Evolutionary conservation across 2,888 invertebrate species (phyloP).

Genomic region (Baronia brevicornis): DNA sequence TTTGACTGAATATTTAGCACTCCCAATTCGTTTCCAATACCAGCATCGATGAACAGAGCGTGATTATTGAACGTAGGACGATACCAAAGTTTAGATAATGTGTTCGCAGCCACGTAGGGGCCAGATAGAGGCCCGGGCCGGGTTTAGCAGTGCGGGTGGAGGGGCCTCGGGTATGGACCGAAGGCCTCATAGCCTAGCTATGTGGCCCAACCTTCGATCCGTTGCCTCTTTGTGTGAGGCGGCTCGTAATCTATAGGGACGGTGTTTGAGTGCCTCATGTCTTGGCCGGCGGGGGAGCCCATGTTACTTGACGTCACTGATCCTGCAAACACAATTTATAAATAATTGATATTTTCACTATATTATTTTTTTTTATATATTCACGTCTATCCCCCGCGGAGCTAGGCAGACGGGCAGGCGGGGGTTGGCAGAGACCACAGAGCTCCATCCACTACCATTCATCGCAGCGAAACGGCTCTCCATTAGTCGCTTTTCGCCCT

Average conservation of each 20-base stretch:
- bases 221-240: conserved; percentile 85
- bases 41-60: conserved; percentile 34
- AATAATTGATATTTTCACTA: no score
- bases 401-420: no score
- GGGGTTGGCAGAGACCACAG: no score
- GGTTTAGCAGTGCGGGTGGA: conserved; percentile 70
- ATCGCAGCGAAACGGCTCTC: no score
- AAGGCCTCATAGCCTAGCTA: conserved; percentile 79
- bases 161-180: conserved; percentile 66
- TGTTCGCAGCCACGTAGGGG: conserved; percentile 26
- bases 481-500: no score
- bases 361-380: no score
- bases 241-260: conserved; percentile 72
- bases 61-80: conserved; percentile 28
- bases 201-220: conserved; percentile 95
- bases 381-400: no score
- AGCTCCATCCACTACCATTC: no score
- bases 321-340: conserved; percentile 62
- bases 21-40: conserved; percentile 13
- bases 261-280: conserved; percentile 62
- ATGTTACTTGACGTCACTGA: conserved; percentile 90
- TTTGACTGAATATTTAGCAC: conserved; percentile 24
- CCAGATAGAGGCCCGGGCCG: conserved; percentile 25
- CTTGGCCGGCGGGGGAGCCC: conserved; percentile 80
- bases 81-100: conserved; percentile 47